Conservation (phyloP, 2,797 vertebrate genomes). For the Remorina albescens region DNA sequence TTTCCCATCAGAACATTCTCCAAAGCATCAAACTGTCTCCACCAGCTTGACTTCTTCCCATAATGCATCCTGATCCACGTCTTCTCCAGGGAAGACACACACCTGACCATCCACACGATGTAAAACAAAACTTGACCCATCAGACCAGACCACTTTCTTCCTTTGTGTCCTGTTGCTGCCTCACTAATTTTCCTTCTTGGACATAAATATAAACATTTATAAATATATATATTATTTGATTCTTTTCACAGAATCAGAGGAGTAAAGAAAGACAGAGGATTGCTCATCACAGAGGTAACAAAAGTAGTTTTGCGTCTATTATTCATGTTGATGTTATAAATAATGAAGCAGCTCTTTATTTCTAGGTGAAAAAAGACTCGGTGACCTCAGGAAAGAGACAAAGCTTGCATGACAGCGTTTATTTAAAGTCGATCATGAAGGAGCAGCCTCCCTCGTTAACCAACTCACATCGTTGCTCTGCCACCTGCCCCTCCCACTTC, state of each 20-base stretch:
- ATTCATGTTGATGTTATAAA: constrained; percentile 62
- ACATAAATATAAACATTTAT: too few relatives aligned
- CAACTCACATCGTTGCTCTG: background rate
- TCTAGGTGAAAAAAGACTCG: constrained; percentile 47
- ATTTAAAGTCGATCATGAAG: constrained; percentile 15
- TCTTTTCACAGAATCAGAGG: background rate
- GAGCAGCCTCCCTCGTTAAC: constrained; percentile 12
- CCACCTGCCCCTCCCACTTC: constrained; percentile 11
- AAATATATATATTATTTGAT: background rate
- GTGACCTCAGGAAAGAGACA: constrained; percentile 12
- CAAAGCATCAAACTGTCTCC: too few relatives aligned
- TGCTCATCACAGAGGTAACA: constrained; percentile 25
- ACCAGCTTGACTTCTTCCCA: too few relatives aligned
- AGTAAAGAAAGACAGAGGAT: background rate
- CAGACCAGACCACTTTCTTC: too few relatives aligned
- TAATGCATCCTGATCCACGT: too few relatives aligned
- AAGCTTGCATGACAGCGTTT: constrained; percentile 60
- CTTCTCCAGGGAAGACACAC: too few relatives aligned
- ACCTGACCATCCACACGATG: too few relatives aligned
- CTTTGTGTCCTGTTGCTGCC: too few relatives aligned
- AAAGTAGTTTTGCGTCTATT: constrained; percentile 44
- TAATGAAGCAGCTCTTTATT: constrained; percentile 62
- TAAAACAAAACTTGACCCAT: too few relatives aligned
- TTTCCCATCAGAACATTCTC: too few relatives aligned
- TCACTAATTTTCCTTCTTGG: too few relatives aligned